Evolutionary conservation across 2,888 invertebrate genomes (phyloP).

Genomic region (Microchrysa polita): DNA sequence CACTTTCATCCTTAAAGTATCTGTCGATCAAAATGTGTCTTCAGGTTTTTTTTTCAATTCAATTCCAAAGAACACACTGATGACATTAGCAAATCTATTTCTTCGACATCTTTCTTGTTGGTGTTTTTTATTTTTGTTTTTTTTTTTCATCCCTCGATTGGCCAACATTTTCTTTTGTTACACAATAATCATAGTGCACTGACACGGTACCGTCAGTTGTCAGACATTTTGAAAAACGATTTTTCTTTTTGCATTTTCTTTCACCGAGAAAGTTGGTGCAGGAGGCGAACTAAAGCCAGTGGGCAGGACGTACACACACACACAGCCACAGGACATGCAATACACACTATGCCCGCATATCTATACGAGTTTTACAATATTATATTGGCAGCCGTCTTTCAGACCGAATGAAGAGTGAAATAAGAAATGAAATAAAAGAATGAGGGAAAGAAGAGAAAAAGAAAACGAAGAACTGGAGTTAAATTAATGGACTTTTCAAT

Average conservation of each 20-base stretch:
- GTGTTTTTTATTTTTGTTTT: too few species aligned
- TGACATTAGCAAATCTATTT: conserved; percentile 25
- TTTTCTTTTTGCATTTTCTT: too few species aligned
- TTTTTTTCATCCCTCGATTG: too few species aligned
- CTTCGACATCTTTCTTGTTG: too few species aligned
- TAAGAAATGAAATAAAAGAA: conserved; percentile 32
- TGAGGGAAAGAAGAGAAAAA: conserved; percentile 9
- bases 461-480: conserved; percentile 29
- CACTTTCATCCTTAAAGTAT: conserved; percentile 26
- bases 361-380: neutral
- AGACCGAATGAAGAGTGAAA: conserved; percentile 7
- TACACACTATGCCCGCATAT: neutral
- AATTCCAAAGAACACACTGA: too few species aligned
- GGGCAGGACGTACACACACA: too few species aligned
- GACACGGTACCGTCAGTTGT: neutral
- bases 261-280: conserved; percentile 25
- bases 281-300: too few species aligned
- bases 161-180: conserved; percentile 34
- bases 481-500: conserved; percentile 55
- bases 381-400: conserved; percentile 12
- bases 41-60: conserved; percentile 7
- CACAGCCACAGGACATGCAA: too few species aligned
- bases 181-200: conserved; percentile 39
- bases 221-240: conserved; percentile 39
- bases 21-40: conserved; percentile 39